These are phyloP conservation scores for Nephrotoma guestfalica DNA, from an alignment of 2,888 invertebrate species.

Conservation along the genomic window DNA sequence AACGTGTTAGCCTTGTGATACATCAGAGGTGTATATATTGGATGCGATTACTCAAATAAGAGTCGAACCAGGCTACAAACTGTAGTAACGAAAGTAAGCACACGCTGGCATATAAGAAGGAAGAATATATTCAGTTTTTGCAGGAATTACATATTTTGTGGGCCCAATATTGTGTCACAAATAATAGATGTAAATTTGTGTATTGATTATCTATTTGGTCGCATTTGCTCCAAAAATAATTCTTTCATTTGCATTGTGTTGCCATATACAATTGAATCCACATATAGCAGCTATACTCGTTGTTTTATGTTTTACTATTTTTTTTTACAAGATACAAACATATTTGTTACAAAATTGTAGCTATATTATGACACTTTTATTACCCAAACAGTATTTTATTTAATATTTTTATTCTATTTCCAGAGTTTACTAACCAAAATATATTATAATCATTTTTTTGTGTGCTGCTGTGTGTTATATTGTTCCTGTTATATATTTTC, in stretches of 20 bases:
- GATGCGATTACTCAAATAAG: too few species aligned
- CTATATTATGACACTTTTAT: background rate
- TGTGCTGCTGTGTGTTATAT: background rate
- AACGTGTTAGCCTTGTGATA: too few species aligned
- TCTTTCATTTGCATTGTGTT: background rate
- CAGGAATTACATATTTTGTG: too few species aligned
- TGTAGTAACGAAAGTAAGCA: too few species aligned
- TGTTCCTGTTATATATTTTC: background rate
- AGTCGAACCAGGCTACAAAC: too few species aligned
- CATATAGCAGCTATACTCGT: background rate
- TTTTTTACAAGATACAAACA: background rate
- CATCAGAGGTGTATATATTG: too few species aligned
- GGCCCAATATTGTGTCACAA: too few species aligned
- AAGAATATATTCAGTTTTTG: too few species aligned
- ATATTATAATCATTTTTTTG: background rate
- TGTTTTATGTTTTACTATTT: background rate
- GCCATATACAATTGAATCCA: background rate
- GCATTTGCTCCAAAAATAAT: background rate
- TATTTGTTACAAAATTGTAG: background rate
- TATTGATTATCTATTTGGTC: background rate
- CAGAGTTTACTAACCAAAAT: background rate
- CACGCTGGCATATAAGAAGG: too few species aligned
- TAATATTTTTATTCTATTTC: background rate
- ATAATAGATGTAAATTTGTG: background rate
- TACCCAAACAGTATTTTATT: background rate